Percentiles rank a stretch among this genome's conserved stretches.
phyloP scores from a whole-genome alignment of 2,797 vertebrate genomes.

The Pangasius krempfi region DNA sequence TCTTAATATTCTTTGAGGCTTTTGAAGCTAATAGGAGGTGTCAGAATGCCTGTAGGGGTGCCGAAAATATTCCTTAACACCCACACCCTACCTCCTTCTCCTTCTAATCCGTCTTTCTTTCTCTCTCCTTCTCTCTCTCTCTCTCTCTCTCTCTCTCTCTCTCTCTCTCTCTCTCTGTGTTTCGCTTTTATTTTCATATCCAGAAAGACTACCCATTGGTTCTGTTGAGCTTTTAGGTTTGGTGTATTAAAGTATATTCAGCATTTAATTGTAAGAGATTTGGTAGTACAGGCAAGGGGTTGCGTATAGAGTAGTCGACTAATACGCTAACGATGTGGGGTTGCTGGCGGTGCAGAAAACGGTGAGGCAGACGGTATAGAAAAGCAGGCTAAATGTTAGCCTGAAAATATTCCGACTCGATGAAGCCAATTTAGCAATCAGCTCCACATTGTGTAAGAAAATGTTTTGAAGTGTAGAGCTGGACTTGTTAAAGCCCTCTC shows the following conservation, averaged over 20 bases:
- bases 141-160: too few relatives aligned
- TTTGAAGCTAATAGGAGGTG: slow-evolving; percentile 57
- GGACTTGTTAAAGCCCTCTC: neutral
- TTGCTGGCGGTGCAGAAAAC: neutral
- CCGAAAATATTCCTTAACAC: slow-evolving; percentile 55
- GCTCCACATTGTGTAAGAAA: neutral
- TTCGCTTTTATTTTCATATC: neutral
- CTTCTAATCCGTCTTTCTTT: slow-evolving; percentile 6
- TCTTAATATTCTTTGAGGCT: slow-evolving; percentile 45
- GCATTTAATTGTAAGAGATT: neutral
- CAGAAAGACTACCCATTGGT: neutral
- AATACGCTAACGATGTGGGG: neutral
- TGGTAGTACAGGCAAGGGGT: neutral
- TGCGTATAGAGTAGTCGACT: neutral
- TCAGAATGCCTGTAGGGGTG: slow-evolving; percentile 56
- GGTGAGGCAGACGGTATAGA: neutral
- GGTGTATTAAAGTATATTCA: neutral
- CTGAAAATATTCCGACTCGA: neutral
- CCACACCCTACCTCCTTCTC: slow-evolving; percentile 29
- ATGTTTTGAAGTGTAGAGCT: neutral
- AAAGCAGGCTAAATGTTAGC: neutral
- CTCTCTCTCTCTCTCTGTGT: neutral
- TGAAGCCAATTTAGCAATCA: neutral
- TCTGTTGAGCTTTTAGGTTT: neutral
- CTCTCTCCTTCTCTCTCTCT: neutral